A percentile compares a stretch with the other conserved stretches of the same genome.
Evolutionary conservation across 2,888 invertebrate genomes (phyloP).

Genomic region (Acanthosepion lycidas): DNA sequence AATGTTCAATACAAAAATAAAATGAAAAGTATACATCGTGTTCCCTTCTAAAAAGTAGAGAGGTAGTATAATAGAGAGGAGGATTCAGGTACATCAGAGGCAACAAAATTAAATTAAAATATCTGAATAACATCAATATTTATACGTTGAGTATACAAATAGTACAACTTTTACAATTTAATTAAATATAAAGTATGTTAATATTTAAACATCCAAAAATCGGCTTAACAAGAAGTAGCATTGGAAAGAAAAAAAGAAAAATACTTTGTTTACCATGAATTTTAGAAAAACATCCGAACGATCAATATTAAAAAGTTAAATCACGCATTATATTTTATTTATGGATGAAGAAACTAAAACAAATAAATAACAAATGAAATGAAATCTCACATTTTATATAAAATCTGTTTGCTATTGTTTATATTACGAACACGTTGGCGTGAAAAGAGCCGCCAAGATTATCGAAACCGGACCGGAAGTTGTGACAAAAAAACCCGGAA

Average conservation of each 20-base stretch:
- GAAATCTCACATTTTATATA: neutral
- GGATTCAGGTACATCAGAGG: neutral
- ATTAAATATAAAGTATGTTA: neutral
- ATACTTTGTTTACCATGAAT: constrained; percentile 21
- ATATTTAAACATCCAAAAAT: neutral
- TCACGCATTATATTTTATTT: neutral
- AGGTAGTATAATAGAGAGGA: neutral
- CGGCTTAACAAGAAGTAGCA: neutral
- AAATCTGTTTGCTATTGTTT: constrained; percentile 22
- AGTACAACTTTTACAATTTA: neutral
- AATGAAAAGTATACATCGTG: neutral
- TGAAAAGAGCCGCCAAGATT: constrained; percentile 33
- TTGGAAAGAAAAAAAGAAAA: neutral
- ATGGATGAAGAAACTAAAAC: neutral
- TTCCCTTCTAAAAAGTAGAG: neutral
- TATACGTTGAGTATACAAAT: neutral
- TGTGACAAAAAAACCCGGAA: neutral
- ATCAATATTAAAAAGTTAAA: neutral
- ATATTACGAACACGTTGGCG: constrained; percentile 33
- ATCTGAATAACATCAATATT: neutral
- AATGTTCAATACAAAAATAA: too few species aligned
- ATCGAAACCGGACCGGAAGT: constrained; percentile 33
- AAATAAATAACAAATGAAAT: neutral
- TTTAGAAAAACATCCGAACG: constrained; percentile 33
- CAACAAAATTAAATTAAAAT: neutral